Evolutionary conservation across 2,113 vertebrate species (phyloP).

Genomic region (Terrapene triunguis): DNA sequence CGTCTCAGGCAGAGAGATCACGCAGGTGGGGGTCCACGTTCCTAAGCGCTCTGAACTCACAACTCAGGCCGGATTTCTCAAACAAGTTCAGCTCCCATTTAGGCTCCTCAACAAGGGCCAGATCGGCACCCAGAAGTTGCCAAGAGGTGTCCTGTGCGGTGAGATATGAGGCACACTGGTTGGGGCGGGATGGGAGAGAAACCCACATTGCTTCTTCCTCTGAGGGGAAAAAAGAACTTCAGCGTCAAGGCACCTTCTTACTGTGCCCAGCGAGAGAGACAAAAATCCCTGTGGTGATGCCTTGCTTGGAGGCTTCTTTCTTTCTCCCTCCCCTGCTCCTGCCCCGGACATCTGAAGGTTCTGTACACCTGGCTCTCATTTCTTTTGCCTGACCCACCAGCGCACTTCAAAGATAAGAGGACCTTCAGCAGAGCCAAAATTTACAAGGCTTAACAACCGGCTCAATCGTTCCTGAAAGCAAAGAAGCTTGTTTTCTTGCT

Average conservation of each 20-base stretch:
- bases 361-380: neutral
- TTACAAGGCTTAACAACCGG: neutral
- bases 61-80: neutral
- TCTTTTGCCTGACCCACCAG: neutral
- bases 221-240: neutral
- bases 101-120: neutral
- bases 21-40: neutral
- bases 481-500: neutral
- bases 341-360: neutral
- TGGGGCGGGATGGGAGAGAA: neutral
- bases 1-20: neutral
- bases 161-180: neutral
- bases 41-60: neutral
- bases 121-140: neutral
- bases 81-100: neutral
- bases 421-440: neutral
- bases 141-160: neutral
- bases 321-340: neutral
- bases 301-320: neutral
- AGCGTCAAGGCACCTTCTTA: neutral
- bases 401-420: neutral
- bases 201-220: neutral
- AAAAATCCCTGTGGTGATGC: neutral
- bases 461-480: neutral
- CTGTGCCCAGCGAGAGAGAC: neutral